Conservation (phyloP, 2,113 vertebrate species). For the Neolamprologus kungweensis region DNA sequence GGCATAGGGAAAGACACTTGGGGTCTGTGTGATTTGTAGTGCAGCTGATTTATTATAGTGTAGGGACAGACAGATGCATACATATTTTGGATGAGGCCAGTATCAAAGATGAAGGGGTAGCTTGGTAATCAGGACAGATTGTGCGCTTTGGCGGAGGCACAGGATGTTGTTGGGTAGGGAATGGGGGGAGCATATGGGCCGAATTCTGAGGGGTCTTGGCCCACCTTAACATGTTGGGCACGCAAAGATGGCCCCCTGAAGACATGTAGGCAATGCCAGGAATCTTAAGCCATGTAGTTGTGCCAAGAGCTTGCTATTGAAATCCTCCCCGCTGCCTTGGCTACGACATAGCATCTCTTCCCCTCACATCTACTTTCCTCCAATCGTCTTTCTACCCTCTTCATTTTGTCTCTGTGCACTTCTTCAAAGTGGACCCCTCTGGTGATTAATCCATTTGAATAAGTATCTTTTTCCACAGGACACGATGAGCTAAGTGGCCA, state of each 20-base stretch:
- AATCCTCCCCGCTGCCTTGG: slow-evolving; percentile 40
- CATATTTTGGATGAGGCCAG: slow-evolving; percentile 34
- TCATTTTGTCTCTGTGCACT: slow-evolving; percentile 16
- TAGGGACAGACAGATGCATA: slow-evolving; percentile 14
- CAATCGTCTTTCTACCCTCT: neutral
- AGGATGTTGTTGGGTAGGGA: slow-evolving; percentile 40
- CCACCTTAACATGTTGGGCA: slow-evolving; percentile 58
- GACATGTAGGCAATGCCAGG: slow-evolving; percentile 54
- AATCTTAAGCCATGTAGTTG: slow-evolving; percentile 36
- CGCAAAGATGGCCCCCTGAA: slow-evolving; percentile 45
- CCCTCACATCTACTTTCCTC: slow-evolving; percentile 14
- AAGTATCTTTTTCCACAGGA: slow-evolving; percentile 39
- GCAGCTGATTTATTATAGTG: slow-evolving; percentile 19
- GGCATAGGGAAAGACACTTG: neutral
- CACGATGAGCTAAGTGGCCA: slow-evolving; percentile 57
- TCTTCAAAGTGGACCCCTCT: slow-evolving; percentile 50
- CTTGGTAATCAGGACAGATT: slow-evolving; percentile 63
- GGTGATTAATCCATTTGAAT: slow-evolving; percentile 51
- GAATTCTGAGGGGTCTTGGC: slow-evolving; percentile 62
- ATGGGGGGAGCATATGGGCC: slow-evolving; percentile 64
- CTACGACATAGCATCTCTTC: slow-evolving; percentile 10
- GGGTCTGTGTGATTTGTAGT: neutral
- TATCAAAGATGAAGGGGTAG: slow-evolving; percentile 42
- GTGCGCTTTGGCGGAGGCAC: slow-evolving; percentile 57
- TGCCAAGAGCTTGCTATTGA: slow-evolving; percentile 47